Conservation (phyloP, 2,113 vertebrate species). For the Thamnaconus septentrionalis region DNA sequence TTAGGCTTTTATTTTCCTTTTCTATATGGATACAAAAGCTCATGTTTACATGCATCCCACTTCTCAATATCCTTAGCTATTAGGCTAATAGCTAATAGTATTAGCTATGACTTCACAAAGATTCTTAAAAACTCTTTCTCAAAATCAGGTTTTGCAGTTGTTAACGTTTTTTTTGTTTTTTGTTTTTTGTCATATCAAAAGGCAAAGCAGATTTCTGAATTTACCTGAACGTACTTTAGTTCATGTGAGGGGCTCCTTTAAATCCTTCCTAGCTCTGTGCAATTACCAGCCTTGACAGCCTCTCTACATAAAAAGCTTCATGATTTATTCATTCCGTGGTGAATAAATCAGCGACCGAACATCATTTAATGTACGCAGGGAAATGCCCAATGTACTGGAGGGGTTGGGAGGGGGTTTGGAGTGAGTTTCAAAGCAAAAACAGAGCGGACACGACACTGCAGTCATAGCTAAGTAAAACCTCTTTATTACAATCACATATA, state of each 20-base stretch:
- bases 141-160: background rate
- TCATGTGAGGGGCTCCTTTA: background rate
- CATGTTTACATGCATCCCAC: too few relatives aligned
- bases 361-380: background rate
- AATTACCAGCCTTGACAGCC: background rate
- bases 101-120: too few relatives aligned
- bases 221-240: background rate
- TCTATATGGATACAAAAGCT: too few relatives aligned
- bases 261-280: background rate
- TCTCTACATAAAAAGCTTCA: background rate
- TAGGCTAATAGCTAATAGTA: too few relatives aligned
- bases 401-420: background rate
- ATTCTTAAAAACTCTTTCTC: background rate
- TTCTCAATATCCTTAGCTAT: too few relatives aligned
- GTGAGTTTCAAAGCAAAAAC: background rate
- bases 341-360: background rate
- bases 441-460: constrained; percentile 21
- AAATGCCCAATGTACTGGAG: background rate
- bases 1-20: too few relatives aligned
- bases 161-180: too few relatives aligned
- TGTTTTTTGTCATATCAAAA: too few relatives aligned
- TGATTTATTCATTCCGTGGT: background rate
- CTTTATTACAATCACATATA: constrained; percentile 80
- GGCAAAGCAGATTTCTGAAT: background rate
- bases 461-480: constrained; percentile 77